Conservation (phyloP, 2,113 vertebrate genomes). For the Sprattus sprattus region DNA sequence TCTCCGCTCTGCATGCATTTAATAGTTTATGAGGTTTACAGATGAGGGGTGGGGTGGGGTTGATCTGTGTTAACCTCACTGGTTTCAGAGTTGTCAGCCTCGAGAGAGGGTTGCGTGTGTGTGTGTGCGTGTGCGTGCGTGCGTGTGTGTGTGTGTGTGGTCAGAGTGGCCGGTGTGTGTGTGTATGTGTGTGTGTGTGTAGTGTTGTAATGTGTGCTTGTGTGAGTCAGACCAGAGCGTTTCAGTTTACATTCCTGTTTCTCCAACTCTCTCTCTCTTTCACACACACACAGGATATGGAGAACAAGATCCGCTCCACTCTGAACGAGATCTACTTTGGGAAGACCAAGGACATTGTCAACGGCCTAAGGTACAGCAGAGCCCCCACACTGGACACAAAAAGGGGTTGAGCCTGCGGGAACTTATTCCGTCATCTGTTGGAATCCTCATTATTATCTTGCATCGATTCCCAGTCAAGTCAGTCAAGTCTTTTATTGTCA, state of each 20-base stretch:
- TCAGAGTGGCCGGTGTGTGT: not conserved
- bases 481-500: too few relatives aligned
- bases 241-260: not conserved
- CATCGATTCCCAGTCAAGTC: not conserved
- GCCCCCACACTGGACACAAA: not conserved
- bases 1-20: not conserved
- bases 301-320: slow-evolving; percentile 99
- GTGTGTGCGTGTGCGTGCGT: not conserved
- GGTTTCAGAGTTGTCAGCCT: not conserved
- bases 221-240: not conserved
- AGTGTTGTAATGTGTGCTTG: not conserved
- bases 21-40: slow-evolving; percentile 16
- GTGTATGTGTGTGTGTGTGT: not conserved
- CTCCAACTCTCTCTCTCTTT: not conserved
- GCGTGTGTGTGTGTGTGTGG: not conserved
- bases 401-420: not conserved
- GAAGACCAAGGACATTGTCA: slow-evolving; percentile 99
- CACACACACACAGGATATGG: slow-evolving; percentile 85
- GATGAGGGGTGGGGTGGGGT: not conserved
- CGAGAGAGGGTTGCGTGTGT: not conserved
- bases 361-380: slow-evolving; percentile 87
- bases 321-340: slow-evolving; percentile 99
- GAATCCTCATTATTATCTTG: not conserved
- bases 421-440: not conserved
- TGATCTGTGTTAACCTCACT: not conserved